phyloP scores from a whole-genome alignment of 2,113 vertebrate genomes.

The Nothoprocta perdicaria region DNA sequence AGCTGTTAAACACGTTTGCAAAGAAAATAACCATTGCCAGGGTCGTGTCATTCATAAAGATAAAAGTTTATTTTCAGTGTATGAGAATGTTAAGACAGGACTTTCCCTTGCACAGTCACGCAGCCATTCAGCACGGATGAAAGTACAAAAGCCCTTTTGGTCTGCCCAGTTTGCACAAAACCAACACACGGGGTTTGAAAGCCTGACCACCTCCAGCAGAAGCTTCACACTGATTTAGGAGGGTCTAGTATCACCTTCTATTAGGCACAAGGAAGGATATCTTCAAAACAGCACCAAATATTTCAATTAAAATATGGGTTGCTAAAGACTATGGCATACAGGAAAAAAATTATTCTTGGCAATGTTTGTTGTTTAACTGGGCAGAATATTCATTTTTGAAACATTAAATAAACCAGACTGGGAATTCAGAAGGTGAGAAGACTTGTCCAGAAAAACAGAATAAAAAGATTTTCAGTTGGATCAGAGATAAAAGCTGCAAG shows the following conservation, averaged over 20 bases:
- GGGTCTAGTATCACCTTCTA: neutral
- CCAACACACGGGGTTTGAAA: neutral
- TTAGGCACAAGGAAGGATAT: neutral
- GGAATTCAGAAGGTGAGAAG: neutral
- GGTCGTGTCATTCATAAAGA: neutral
- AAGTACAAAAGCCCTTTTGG: neutral
- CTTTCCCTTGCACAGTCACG: neutral
- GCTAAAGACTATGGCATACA: neutral
- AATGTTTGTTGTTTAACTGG: neutral
- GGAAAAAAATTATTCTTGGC: neutral
- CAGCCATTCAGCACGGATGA: neutral
- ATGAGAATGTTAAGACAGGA: neutral
- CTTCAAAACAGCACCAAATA: neutral
- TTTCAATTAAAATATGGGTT: neutral
- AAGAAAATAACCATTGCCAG: neutral
- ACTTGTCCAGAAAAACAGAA: neutral
- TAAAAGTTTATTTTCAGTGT: slow-evolving; percentile 1
- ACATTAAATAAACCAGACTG: neutral
- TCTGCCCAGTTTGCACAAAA: neutral
- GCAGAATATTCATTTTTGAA: neutral
- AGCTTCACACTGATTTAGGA: neutral
- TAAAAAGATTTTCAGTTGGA: neutral
- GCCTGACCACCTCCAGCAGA: neutral
- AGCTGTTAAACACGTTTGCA: slow-evolving; percentile 34
- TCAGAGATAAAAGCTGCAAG: neutral